Conservation (phyloP, 2,113 vertebrate genomes). For the Hylia prasina region DNA sequence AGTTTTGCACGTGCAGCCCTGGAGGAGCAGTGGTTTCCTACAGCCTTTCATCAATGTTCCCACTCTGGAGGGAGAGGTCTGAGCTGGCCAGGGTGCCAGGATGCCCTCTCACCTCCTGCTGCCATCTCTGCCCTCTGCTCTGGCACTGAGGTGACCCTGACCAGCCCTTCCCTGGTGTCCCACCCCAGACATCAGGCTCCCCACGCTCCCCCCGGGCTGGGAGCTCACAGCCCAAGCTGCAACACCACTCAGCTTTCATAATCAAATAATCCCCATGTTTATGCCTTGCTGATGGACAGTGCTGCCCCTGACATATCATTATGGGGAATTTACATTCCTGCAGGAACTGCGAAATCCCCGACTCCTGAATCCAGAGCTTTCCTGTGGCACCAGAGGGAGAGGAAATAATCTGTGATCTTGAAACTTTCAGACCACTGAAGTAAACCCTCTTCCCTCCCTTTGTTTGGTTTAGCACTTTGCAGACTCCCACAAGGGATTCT, state of each 20-base stretch:
- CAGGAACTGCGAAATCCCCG: neutral
- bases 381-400: slow-evolving; percentile 51
- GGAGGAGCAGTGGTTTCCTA: neutral
- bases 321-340: slow-evolving; percentile 58
- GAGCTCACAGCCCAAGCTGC: neutral
- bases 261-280: slow-evolving; percentile 57
- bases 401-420: slow-evolving; percentile 60
- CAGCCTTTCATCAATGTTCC: neutral
- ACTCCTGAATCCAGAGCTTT: slow-evolving; percentile 29
- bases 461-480: slow-evolving; percentile 58
- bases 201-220: fast-evolving
- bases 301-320: slow-evolving; percentile 45
- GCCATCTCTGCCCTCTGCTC: neutral
- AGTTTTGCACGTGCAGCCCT: neutral
- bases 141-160: neutral
- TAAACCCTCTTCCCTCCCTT: slow-evolving; percentile 43
- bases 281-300: slow-evolving; percentile 1
- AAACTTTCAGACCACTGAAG: slow-evolving; percentile 47
- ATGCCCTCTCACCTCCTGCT: neutral
- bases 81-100: neutral
- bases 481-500: slow-evolving; percentile 36
- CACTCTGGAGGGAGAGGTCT: fast-evolving
- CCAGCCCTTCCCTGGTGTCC: neutral
- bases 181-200: neutral
- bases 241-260: slow-evolving; percentile 1